These are phyloP conservation scores for Macrobrachium rosenbergii DNA, from an alignment of 1,140 invertebrate species.

Conservation along the genomic window DNA sequence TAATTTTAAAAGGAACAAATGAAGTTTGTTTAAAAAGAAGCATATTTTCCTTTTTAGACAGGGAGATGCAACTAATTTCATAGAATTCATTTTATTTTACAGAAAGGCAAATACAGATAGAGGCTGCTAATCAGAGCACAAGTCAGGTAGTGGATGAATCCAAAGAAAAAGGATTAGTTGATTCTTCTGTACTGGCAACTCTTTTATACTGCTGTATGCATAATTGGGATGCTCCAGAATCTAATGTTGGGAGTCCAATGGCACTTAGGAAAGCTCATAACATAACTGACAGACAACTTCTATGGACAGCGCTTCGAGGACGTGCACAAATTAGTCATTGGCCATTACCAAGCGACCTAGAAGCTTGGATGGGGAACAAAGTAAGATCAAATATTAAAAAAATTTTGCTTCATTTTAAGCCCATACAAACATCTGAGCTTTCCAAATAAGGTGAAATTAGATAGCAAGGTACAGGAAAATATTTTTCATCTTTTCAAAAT, in stretches of 20 bases:
- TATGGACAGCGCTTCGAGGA: slow-evolving; percentile 74
- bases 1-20: neutral
- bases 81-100: neutral
- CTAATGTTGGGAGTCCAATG: slow-evolving; percentile 68
- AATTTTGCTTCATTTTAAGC: neutral
- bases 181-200: slow-evolving; percentile 71
- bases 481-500: too few relatives aligned
- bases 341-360: slow-evolving; percentile 71
- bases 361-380: slow-evolving; percentile 75
- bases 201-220: slow-evolving; percentile 71
- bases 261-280: slow-evolving; percentile 70
- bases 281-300: slow-evolving; percentile 74
- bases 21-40: neutral
- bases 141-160: too few relatives aligned
- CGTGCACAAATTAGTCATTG: slow-evolving; percentile 71
- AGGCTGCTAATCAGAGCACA: too few relatives aligned
- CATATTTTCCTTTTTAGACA: neutral
- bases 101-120: slow-evolving; percentile 36
- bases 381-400: slow-evolving; percentile 67
- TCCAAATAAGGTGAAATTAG: too few relatives aligned
- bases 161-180: slow-evolving; percentile 38
- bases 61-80: neutral
- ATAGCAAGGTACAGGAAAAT: too few relatives aligned
- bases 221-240: slow-evolving; percentile 70
- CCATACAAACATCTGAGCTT: neutral